Evolutionary conservation across 2,797 vertebrate species (phyloP), one percentile per base, ranked within the genome.

Genomic region (Tachyglossus aculeatus): DNA sequence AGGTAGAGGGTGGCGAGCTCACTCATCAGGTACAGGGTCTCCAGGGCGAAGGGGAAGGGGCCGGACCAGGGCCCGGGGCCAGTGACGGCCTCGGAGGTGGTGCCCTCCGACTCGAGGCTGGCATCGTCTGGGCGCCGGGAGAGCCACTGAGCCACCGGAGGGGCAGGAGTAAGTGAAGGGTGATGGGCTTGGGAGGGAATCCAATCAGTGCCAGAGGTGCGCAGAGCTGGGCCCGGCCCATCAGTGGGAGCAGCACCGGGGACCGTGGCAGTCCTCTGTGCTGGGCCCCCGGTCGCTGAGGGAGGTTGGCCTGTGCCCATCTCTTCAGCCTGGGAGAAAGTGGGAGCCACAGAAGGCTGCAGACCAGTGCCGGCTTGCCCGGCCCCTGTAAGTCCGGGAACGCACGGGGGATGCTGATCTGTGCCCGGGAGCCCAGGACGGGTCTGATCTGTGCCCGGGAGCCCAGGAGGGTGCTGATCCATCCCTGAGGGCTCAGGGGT

Each of bases 11-110:
- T 67, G 7, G 63, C 18, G 19, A 95, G 79, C 34, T 82, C 73
- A 1, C 86, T 80, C 0, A 94, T 9, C 32, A 74, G 67, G 31
- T 47, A 89, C 36, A 94, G 86, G 1, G 90, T 90, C 29, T 91
- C 89, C 63, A 88, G 32, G 0, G 82, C 71, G 0, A 82, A 53
- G 8, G 71, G 61, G 1, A 74, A 82, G 75, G 39, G 14, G n/a
- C n/a, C 11, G n/a, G n/a, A 48, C 31, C 57, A 9, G 53, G 31
- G 15, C n/a, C n/a, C n/a, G n/a, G 43, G 18, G n/a, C 53, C 61
- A 57, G 16, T 15, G 36, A 37, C 36, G 36, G 36, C 36, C 36
- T 15, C 15, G 15, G 36, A 9, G 9, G 36, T 37, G 36, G 9
- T n/a, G n/a, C 9, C 36, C 36, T 37, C 36, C 36, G 37, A 36